A percentile compares a stretch with the other conserved stretches of the same genome.
These are phyloP conservation scores for Chaenocephalus aceratus DNA, from an alignment of 2,113 vertebrate species.

Conservation along the genomic window DNA sequence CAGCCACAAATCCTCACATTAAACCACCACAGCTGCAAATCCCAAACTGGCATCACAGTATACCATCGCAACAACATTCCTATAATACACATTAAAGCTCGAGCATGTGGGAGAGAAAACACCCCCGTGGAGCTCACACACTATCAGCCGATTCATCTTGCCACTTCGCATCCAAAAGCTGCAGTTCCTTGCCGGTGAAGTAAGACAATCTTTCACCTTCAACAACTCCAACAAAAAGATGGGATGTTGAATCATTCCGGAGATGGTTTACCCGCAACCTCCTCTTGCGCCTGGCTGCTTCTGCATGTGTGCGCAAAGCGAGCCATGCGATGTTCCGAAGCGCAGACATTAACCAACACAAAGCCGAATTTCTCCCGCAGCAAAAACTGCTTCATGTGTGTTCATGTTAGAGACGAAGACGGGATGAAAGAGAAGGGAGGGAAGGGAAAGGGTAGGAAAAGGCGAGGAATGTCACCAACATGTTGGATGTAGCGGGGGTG, in stretches of 20 bases:
- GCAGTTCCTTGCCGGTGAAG: constrained; percentile 13
- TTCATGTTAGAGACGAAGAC: not conserved
- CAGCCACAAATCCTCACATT: not conserved
- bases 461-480: constrained; percentile 46
- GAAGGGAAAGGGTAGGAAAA: not conserved
- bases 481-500: constrained; percentile 2
- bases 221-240: not conserved
- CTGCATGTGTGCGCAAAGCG: constrained; percentile 21
- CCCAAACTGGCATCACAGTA: constrained; percentile 1
- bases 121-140: not conserved
- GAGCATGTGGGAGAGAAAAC: constrained; percentile 21
- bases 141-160: constrained; percentile 1
- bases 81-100: constrained; percentile 9
- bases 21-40: not conserved
- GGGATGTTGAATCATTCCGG: constrained; percentile 12
- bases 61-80: constrained; percentile 34
- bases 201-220: constrained; percentile 26
- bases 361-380: constrained; percentile 16
- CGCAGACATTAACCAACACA: constrained; percentile 5
- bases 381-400: constrained; percentile 14
- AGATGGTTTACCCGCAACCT: constrained; percentile 42
- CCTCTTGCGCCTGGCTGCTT: constrained; percentile 23
- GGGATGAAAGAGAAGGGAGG: constrained; percentile 3
- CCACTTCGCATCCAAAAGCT: constrained; percentile 27
- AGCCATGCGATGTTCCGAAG: constrained; percentile 21